A percentile compares a stretch with the other conserved stretches of the same genome.
Conservation (phyloP, 64 coral and sea anemone genomes). For the Catalaphyllia jardinei region DNA sequence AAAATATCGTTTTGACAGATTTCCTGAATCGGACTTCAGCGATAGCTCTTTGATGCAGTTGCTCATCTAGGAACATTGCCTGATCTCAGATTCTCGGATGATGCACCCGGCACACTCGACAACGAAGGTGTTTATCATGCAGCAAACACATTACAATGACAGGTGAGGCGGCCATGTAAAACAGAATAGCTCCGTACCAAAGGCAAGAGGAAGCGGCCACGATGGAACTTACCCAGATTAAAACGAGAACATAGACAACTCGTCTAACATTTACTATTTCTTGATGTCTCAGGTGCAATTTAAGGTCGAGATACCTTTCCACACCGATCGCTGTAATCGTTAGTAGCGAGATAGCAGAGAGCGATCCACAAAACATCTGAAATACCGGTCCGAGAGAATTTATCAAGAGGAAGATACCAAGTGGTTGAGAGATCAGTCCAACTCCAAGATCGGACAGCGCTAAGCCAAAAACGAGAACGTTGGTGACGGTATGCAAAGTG, state of each 20-base stretch:
- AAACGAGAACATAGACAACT: neutral
- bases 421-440: constrained; percentile 3
- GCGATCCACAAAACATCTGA: neutral
- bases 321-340: constrained; percentile 6
- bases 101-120: constrained; percentile 42
- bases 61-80: neutral
- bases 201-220: neutral
- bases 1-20: constrained; percentile 9
- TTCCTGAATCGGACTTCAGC: constrained; percentile 1
- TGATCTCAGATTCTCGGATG: neutral
- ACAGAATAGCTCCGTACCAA: neutral
- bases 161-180: neutral
- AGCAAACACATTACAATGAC: neutral
- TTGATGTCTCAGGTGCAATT: constrained; percentile 14
- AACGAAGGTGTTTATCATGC: constrained; percentile 74
- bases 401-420: neutral
- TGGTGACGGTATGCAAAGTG: neutral
- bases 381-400: neutral
- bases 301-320: constrained; percentile 28
- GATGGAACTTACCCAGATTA: constrained; percentile 1
- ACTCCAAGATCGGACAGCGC: constrained; percentile 25
- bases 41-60: neutral
- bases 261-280: neutral
- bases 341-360: neutral
- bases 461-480: neutral